Evolutionary conservation across 2,113 vertebrate genomes (phyloP).

Genomic region (Lota lota): DNA sequence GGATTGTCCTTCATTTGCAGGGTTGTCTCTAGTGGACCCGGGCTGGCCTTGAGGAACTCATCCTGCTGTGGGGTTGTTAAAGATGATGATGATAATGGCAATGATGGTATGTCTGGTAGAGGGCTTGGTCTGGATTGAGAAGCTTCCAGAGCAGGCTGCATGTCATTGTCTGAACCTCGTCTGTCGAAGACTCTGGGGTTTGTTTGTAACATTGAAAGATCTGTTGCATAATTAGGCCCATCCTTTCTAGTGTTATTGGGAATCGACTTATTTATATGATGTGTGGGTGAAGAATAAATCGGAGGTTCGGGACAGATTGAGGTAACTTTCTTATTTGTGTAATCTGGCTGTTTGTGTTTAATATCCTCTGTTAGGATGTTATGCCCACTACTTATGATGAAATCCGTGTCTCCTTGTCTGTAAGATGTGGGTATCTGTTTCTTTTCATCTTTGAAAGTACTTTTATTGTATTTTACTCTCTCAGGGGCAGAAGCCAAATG

Average conservation of each 20-base stretch:
- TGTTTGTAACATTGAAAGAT: conserved; percentile 16
- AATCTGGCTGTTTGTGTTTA: conserved; percentile 21
- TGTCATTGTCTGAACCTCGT: conserved; percentile 33
- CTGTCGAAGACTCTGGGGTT: conserved; percentile 11
- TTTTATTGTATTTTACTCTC: conserved; percentile 21
- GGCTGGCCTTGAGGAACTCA: neutral
- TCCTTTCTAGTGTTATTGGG: conserved; percentile 9
- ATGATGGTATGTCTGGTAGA: neutral
- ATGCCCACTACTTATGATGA: neutral
- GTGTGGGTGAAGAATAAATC: neutral
- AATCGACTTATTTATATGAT: neutral
- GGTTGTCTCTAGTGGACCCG: conserved; percentile 12
- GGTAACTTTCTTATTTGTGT: neutral
- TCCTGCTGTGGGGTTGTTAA: conserved; percentile 10
- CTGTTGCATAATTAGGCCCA: neutral
- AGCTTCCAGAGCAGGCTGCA: conserved; percentile 11
- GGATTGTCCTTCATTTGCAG: conserved; percentile 9
- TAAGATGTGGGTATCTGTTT: neutral
- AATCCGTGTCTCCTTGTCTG: conserved; percentile 8
- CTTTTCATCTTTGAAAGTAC: conserved; percentile 13
- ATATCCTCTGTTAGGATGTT: too few species aligned
- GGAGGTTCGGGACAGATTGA: neutral
- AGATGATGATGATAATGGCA: neutral
- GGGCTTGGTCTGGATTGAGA: conserved; percentile 13
- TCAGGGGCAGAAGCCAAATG: conserved; percentile 2